Evolutionary conservation across 2,888 invertebrate species (phyloP), one percentile per base, ranked within the genome.

Genomic region (Pollenia griseotomentosa): DNA sequence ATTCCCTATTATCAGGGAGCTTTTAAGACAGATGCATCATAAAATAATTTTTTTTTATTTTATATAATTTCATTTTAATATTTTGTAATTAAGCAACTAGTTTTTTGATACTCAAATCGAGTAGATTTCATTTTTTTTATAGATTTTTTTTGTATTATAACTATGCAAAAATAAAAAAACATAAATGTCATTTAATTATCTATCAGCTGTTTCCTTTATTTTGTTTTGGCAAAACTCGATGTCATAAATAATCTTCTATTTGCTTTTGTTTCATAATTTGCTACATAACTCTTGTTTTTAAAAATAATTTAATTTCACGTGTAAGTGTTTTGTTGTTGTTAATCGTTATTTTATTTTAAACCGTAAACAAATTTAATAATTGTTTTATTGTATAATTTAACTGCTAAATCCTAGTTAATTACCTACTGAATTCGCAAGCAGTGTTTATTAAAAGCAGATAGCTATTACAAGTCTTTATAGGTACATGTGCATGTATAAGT

Each of bases 71-170:
- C 44, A 23, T 19, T 42, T 48, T 55, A 46, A 10, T 70, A 59
- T 66, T 23, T 51, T 79, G 46, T 70, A 16, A 42, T 53, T 48
- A 53, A 59, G 51, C 10, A 48, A 40, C 6, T 70, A 79, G 46
- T 68, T 78, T 65, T 40, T 63, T 23, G 44, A 59, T 79, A 70
- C 40, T 61, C 48, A 44, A 65, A 14, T 14, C 11, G 59, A 55
- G 10, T 44, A 59, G 44, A 40, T 48, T 23, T 70, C 6, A 23
- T 59, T 16, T 33, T 78, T 79, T 70, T 79, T 70, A n/a, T 23
- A 77, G 46, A 63, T 55, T 59, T 16, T 63, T 80, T 33, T 80
- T 71, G 44, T 79, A 61, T 59, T 51, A 51, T 57, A 57, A 70
- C 48, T 51, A 68, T 16, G 51, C 8, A 48, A n/a, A 53, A 44